Evolutionary conservation across 2,888 invertebrate genomes (phyloP).

Genomic region (Aporophyla lueneburgensis): DNA sequence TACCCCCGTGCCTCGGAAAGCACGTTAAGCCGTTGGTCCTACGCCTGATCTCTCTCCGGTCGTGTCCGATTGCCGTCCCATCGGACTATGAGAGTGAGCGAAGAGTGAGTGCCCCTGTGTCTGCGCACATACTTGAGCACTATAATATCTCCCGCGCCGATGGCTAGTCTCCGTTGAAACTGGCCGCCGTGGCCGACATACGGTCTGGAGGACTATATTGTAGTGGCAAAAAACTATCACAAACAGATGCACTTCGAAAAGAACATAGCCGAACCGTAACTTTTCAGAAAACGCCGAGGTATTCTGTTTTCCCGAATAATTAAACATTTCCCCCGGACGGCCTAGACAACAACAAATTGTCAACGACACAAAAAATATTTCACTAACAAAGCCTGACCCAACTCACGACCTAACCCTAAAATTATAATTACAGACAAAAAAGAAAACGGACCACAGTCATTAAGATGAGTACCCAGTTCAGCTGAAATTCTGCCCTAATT

Average conservation of each 20-base stretch:
- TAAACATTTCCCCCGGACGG: conserved; percentile 1
- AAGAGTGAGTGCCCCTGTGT: too few species aligned
- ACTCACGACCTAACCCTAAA: conserved; percentile 31
- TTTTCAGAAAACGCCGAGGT: conserved; percentile 4
- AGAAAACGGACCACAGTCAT: conserved; percentile 29
- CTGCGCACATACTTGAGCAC: too few species aligned
- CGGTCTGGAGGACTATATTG: too few species aligned
- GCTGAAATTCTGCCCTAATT: conserved; percentile 40
- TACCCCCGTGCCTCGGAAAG: too few species aligned
- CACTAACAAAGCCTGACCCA: conserved; percentile 15
- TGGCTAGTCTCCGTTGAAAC: too few species aligned
- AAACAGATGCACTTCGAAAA: not conserved
- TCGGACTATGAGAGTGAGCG: too few species aligned
- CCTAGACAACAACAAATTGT: conserved; percentile 33
- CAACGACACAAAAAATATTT: conserved; percentile 41
- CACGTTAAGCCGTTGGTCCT: too few species aligned
- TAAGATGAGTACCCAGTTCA: conserved; percentile 25
- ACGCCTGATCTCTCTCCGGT: too few species aligned
- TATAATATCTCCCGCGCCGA: too few species aligned
- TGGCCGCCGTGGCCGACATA: too few species aligned
- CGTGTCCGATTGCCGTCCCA: too few species aligned
- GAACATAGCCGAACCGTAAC: not conserved
- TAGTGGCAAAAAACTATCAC: too few species aligned
- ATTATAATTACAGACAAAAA: conserved; percentile 50
- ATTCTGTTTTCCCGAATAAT: conserved; percentile 26